These are phyloP conservation scores for Astatotilapia flaviijosephi DNA, from an alignment of 2,113 vertebrate genomes.

Conservation along the genomic window DNA sequence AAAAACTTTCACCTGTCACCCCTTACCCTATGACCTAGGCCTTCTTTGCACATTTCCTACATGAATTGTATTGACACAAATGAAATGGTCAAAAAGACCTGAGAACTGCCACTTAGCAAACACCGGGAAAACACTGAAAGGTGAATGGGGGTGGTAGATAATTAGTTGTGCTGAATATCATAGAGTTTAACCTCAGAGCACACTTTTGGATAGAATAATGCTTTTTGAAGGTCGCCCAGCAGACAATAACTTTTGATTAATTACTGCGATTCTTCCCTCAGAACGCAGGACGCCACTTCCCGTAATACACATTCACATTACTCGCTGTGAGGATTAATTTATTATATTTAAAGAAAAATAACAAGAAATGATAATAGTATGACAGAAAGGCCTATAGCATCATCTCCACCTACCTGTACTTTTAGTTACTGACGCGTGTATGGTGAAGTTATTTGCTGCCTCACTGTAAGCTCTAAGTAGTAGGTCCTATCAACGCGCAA, in stretches of 20 bases:
- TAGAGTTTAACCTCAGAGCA: background rate
- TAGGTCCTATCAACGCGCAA: constrained; percentile 18
- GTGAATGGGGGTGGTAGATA: background rate
- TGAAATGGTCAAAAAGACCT: background rate
- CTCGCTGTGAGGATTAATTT: background rate
- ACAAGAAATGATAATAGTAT: background rate
- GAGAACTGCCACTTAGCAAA: background rate
- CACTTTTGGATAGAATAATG: background rate
- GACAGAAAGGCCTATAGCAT: background rate
- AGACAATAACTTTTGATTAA: background rate
- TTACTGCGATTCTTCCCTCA: background rate
- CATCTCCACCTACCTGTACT: constrained; percentile 14
- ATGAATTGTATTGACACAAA: background rate
- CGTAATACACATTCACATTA: background rate
- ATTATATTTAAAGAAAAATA: background rate
- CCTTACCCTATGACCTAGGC: background rate
- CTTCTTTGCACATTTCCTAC: background rate
- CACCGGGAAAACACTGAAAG: background rate
- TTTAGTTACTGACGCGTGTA: background rate
- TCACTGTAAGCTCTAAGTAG: background rate
- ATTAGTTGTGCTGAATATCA: background rate
- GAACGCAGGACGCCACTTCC: background rate
- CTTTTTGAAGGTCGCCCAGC: constrained; percentile 39
- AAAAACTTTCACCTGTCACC: background rate
- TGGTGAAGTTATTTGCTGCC: background rate